Evolutionary conservation across 1,140 invertebrate genomes (phyloP).

Genomic region (Cylas formicarius): DNA sequence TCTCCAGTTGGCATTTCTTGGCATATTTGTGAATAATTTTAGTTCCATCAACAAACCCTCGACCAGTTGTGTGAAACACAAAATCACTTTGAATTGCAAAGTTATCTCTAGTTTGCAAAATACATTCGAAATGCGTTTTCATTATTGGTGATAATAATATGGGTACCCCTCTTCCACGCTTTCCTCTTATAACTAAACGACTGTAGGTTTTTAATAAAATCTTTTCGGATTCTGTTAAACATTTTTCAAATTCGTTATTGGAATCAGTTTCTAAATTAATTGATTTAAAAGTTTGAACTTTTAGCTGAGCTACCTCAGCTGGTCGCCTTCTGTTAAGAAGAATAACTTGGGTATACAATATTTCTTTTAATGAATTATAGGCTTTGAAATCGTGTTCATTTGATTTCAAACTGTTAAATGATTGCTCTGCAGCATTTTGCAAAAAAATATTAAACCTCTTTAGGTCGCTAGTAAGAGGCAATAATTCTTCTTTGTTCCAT

Average conservation of each 20-base stretch:
- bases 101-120: slow-evolving; percentile 12
- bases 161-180: slow-evolving; percentile 22
- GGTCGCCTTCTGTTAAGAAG: slow-evolving; percentile 12
- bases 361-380: background rate
- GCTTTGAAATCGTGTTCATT: too few species aligned
- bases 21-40: slow-evolving; percentile 33
- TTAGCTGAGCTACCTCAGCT: slow-evolving; percentile 5
- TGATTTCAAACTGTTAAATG: slow-evolving; percentile 2
- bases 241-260: slow-evolving; percentile 25
- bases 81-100: slow-evolving; percentile 16
- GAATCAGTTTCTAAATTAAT: background rate
- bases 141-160: slow-evolving; percentile 23
- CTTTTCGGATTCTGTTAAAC: slow-evolving; percentile 17
- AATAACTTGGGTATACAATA: slow-evolving; percentile 2
- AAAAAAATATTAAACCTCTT: slow-evolving; percentile 28
- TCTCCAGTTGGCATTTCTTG: too few species aligned
- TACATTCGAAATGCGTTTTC: slow-evolving; percentile 20
- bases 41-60: slow-evolving; percentile 29
- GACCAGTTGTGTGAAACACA: slow-evolving; percentile 21
- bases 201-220: slow-evolving; percentile 23
- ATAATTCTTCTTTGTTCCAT: slow-evolving; percentile 28
- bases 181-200: slow-evolving; percentile 27
- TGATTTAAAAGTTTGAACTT: slow-evolving; percentile 8
- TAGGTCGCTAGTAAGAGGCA: slow-evolving; percentile 28
- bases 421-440: too few species aligned